Percentiles rank a stretch among this genome's conserved stretches.
Conservation (phyloP, 2,888 invertebrate genomes). For the Nasonia oneida region DNA sequence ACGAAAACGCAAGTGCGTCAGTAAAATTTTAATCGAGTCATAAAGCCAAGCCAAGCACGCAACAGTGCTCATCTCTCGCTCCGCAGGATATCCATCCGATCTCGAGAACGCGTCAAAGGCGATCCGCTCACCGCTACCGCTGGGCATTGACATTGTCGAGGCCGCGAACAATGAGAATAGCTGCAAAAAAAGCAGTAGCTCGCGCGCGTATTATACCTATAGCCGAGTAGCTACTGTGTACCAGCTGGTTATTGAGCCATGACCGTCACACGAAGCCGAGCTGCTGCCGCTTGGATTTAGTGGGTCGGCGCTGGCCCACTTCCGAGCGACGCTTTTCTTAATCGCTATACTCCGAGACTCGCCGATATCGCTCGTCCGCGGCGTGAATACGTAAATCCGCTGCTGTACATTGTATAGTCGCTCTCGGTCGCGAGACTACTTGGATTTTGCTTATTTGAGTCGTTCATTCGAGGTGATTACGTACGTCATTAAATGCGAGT, state of each 20-base stretch:
- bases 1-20: conserved; percentile 22
- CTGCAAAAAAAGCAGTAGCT: neutral
- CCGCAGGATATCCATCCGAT: neutral
- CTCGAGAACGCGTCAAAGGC: neutral
- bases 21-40: neutral
- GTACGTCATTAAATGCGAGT: no score
- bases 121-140: neutral
- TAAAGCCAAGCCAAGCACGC: neutral
- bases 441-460: neutral
- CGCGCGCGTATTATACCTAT: neutral
- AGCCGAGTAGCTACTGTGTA: conserved; percentile 20
- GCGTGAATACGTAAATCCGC: conserved; percentile 24
- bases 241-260: conserved; percentile 65
- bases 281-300: conserved; percentile 63
- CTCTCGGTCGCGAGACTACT: neutral
- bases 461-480: neutral
- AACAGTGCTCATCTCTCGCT: neutral
- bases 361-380: conserved; percentile 23
- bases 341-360: neutral
- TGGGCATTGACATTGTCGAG: conserved; percentile 62
- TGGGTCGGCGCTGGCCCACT: conserved; percentile 67
- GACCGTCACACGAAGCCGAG: conserved; percentile 65
- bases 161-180: conserved; percentile 26
- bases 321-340: conserved; percentile 51
- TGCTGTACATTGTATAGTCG: neutral